phyloP scores from a whole-genome alignment of 2,888 invertebrate genomes.

The Eristalis arbustorum region DNA sequence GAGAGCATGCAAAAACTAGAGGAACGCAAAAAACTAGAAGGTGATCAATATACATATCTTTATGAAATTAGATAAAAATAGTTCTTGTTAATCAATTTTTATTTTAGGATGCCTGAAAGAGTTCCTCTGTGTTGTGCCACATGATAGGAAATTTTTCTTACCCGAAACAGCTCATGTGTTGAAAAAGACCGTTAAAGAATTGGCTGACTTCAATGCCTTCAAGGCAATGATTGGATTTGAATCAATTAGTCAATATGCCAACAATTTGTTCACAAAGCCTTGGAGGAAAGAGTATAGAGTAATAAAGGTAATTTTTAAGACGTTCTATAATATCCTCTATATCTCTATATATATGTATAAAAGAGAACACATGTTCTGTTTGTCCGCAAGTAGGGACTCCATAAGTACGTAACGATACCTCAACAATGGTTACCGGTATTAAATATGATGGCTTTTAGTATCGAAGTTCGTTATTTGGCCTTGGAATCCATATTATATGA shows the following conservation, averaged over 20 bases:
- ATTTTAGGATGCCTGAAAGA: slow-evolving; percentile 87
- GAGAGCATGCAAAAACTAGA: slow-evolving; percentile 89
- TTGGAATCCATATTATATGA: no score
- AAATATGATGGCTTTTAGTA: no score
- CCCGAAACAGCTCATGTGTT: slow-evolving; percentile 89
- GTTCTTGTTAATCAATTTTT: background rate
- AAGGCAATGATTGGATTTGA: slow-evolving; percentile 91
- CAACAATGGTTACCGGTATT: no score
- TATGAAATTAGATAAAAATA: background rate
- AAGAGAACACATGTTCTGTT: no score
- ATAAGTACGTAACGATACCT: no score
- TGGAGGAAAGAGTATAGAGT: slow-evolving; percentile 93
- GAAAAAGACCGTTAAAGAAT: slow-evolving; percentile 85
- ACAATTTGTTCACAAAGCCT: slow-evolving; percentile 91
- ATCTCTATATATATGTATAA: no score
- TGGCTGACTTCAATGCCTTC: slow-evolving; percentile 89
- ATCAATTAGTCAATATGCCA: slow-evolving; percentile 91
- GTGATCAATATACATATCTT: slow-evolving; percentile 79
- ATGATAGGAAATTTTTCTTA: slow-evolving; percentile 89
- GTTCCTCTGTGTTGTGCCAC: slow-evolving; percentile 88
- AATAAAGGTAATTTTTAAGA: slow-evolving; percentile 84
- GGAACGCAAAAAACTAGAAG: slow-evolving; percentile 88
- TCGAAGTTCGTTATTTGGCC: no score
- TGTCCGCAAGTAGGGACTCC: no score
- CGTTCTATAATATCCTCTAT: no score